These are phyloP conservation scores for Enteromius viviparus DNA, from an alignment of 2,797 vertebrate genomes.

Conservation along the genomic window DNA sequence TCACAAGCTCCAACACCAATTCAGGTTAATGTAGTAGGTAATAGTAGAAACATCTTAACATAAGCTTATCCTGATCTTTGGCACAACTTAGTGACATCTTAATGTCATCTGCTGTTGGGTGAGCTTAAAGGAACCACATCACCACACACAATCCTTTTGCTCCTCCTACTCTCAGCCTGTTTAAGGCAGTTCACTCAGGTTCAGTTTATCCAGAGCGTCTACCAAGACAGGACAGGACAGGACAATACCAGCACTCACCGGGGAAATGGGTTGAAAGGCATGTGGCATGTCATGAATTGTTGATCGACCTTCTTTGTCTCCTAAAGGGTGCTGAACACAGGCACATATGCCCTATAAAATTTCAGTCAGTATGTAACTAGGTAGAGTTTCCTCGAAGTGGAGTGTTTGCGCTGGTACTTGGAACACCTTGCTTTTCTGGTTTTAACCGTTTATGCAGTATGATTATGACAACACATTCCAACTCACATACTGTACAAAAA, in stretches of 20 bases:
- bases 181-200: slow-evolving; percentile 31
- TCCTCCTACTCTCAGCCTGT: slow-evolving; percentile 35
- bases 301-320: slow-evolving; percentile 10
- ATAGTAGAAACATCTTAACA: slow-evolving; percentile 44
- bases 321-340: neutral
- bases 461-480: neutral
- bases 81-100: slow-evolving; percentile 28
- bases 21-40: slow-evolving; percentile 15
- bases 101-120: slow-evolving; percentile 45
- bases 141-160: neutral
- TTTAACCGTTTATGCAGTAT: slow-evolving; percentile 58
- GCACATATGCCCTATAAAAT: slow-evolving; percentile 30
- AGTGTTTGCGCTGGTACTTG: slow-evolving; percentile 25
- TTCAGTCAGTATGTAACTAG: slow-evolving; percentile 26
- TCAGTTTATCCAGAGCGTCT: slow-evolving; percentile 15
- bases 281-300: slow-evolving; percentile 13
- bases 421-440: slow-evolving; percentile 32
- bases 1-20: neutral
- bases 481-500: neutral
- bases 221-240: slow-evolving; percentile 24
- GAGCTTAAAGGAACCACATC: slow-evolving; percentile 33
- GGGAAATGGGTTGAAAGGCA: neutral
- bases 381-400: slow-evolving; percentile 37
- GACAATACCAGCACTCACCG: neutral
- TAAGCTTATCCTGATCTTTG: slow-evolving; percentile 42